Evolutionary conservation across 2,888 invertebrate genomes (phyloP).

Genomic region (Willowsia nigromaculata): DNA sequence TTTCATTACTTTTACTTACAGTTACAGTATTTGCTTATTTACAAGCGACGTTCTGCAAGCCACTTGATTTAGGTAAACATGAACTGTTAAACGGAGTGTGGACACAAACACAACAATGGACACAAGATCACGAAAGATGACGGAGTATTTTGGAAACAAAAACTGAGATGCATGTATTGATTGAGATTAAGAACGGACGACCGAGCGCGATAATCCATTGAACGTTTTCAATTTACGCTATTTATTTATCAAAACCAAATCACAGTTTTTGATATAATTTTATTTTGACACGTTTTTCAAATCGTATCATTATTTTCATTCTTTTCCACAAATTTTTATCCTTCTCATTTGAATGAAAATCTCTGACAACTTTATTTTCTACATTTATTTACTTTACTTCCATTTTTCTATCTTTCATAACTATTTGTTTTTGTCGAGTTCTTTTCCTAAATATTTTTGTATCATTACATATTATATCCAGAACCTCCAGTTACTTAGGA

Average conservation of each 20-base stretch:
- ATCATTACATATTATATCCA: conserved; percentile 52
- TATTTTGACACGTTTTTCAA: conserved; percentile 7
- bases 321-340: too few species aligned
- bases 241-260: too few species aligned
- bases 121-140: neutral
- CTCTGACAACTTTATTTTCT: too few species aligned
- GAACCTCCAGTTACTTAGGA: conserved; percentile 72
- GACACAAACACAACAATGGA: conserved; percentile 9
- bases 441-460: neutral
- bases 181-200: conserved; percentile 23
- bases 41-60: too few species aligned
- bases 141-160: conserved; percentile 14
- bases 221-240: neutral
- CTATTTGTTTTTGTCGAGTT: neutral
- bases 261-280: too few species aligned
- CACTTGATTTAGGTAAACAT: conserved; percentile 23
- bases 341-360: too few species aligned
- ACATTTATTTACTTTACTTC: neutral
- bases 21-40: too few species aligned
- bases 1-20: conserved; percentile 2
- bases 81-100: conserved; percentile 28
- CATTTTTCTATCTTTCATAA: neutral
- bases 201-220: conserved; percentile 25
- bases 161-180: neutral
- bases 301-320: neutral